Evolutionary conservation across 2,113 vertebrate genomes (phyloP), one percentile per base, ranked within the genome.

Genomic region (Poeciliopsis turrubarensis): DNA sequence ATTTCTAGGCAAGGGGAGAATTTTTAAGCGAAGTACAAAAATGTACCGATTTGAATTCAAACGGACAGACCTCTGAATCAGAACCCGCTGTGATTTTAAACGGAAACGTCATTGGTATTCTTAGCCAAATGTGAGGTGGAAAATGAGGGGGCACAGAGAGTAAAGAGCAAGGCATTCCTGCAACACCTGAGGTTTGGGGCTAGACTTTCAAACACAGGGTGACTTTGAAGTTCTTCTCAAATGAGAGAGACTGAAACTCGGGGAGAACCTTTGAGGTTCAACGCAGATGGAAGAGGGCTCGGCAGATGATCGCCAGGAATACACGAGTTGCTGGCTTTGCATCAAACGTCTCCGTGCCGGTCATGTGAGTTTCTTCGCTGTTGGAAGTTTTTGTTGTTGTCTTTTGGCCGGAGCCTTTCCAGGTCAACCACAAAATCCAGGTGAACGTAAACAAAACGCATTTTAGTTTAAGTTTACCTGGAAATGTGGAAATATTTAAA

Each of bases 141-240:
- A 29, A 63, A 65, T 57, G 11, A 41, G 27, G 64, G 60, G 37
- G 19, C 44, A 26, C 66, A 57, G 29, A 29, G 39, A 70, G 4
- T 25, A 41, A 14, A 30, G 30, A 15, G 17, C 27, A 12, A 73
- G 65, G 64, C 74, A 77, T 57, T 26, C 60, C 66, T 80, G 62
- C 64, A 57, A 83, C 85, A 73, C 51, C 61, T 75, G 41, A 81
- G 80, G 65, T 70, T 72, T 44, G 31, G 54, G 68, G 70, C 72
- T 19, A 17, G 61, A 66, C 83, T 83, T 84, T 86, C 30, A 86
- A 76, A 65, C 65, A 34, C 17, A 70, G 72, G 77, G 39, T 41
- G n/a, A 47, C 77, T 79, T 72, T 87, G 83, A 89, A 80, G 77
- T 47, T 41, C 10, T 44, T 3, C 34, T 76, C 44, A 69, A 74